phyloP scores from a whole-genome alignment of 2,113 vertebrate species.

The Arenaria interpres region DNA sequence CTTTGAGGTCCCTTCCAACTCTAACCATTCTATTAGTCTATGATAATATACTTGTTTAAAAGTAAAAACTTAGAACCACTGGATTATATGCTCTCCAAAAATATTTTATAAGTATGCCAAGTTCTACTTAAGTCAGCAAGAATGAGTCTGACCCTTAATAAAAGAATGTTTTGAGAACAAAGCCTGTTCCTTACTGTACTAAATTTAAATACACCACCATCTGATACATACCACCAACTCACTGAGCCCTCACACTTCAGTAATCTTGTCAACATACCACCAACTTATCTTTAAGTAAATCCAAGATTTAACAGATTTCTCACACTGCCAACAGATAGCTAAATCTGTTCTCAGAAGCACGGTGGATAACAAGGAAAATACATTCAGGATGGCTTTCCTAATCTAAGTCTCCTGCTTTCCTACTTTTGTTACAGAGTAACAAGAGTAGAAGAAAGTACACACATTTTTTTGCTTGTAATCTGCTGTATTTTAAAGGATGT shows the following conservation, averaged over 20 bases:
- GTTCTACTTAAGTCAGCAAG: neutral
- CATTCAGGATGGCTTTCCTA: neutral
- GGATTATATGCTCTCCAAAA: neutral
- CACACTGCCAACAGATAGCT: neutral
- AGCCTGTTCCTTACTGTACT: neutral
- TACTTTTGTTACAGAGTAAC: neutral
- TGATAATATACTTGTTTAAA: neutral
- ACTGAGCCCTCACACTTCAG: neutral
- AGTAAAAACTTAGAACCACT: neutral
- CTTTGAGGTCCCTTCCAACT: too few species aligned
- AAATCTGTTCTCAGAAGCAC: neutral
- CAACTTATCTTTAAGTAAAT: neutral
- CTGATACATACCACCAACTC: neutral
- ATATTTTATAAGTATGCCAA: neutral
- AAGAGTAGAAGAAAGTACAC: neutral
- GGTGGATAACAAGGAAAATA: neutral
- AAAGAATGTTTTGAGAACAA: neutral
- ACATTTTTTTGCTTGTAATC: neutral
- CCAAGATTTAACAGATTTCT: neutral
- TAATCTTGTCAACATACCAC: neutral
- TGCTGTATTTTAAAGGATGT: neutral
- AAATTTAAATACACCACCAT: neutral
- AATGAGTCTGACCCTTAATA: neutral
- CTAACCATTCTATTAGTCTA: too few species aligned
- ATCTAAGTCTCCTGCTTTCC: neutral